Percentiles rank a stretch among this genome's conserved stretches.
Conservation (phyloP, 2,113 vertebrate genomes). For the Xiphophorus couchianus region DNA sequence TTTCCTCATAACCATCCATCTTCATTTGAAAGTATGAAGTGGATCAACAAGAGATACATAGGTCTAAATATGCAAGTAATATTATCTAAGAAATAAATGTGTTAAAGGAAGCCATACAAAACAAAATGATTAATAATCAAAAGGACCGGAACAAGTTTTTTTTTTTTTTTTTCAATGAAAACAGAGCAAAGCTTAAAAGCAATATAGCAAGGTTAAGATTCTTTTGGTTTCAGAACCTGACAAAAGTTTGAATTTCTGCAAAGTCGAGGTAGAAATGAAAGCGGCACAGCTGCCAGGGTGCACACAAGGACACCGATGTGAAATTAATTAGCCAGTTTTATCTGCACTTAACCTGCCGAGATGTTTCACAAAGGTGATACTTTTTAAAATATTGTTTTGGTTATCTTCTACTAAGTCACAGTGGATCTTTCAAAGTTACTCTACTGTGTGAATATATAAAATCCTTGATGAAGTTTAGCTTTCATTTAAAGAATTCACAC, state of each 20-base stretch:
- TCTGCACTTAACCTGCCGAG: conserved; percentile 9
- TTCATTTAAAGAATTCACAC: not conserved
- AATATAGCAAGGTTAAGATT: conserved; percentile 18
- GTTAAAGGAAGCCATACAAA: not conserved
- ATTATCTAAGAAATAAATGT: not conserved
- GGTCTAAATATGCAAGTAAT: not conserved
- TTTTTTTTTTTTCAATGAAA: not conserved
- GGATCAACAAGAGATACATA: not conserved
- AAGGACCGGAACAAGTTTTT: not conserved
- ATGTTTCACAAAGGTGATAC: not conserved
- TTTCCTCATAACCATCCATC: no score
- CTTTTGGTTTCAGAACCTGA: conserved; percentile 1
- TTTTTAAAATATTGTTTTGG: not conserved
- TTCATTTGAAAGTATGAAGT: not conserved
- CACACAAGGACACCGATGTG: conserved; percentile 18
- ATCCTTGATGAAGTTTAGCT: not conserved
- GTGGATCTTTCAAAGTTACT: not conserved
- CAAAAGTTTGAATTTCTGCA: conserved; percentile 14
- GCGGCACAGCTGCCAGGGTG: conserved; percentile 14
- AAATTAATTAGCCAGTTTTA: conserved; percentile 24
- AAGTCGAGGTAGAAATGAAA: conserved; percentile 1
- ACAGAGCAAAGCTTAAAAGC: conserved; percentile 10
- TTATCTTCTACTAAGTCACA: not conserved
- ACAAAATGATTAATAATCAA: not conserved
- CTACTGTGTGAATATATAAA: not conserved